Base-by-base conservation (phyloP, 2,113 vertebrate genomes). In the Zapornia atra region DNA sequence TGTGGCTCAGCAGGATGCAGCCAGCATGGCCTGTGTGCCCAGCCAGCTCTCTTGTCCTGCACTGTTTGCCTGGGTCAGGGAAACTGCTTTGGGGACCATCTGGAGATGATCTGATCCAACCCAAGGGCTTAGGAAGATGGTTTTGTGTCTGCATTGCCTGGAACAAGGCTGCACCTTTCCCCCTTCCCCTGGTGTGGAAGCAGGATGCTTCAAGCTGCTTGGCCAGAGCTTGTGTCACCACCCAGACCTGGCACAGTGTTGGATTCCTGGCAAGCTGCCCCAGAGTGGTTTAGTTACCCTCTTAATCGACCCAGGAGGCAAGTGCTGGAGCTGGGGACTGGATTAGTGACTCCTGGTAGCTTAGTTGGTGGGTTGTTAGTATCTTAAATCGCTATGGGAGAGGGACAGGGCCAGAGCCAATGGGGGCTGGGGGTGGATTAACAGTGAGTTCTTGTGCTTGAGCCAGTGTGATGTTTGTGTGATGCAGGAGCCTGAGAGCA, bases 131-230 rank as follows among this genome's bases (percentile, higher is more conserved):
- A 14, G 69, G 50, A 68, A n/a, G 12, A 19, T 3, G 9, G 15
- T 76, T 70, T 19, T 33, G 28, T 59, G 42, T 86, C 72, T 53
- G 53, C 12, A 8, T 66, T 73, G 11, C 85, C 77, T 21, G 76
- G 57, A 86, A 68, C 84, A 18, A 31, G 60, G 86, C 75, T 31
- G 19, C 10, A 9, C 68, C 70, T 61, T 46, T 36, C 40, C 48
- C 48, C 68, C 70, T 61, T 46, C n/a, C 40, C 48, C 48, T 7
- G 1, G 33, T 0, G 2, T 21, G 46, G 33, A 8, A 34, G 83
- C 4, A 0, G 5, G 4, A 1, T 5, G 10, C 42, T 51, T 31
- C 29, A 3, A 28, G 61, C 15, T 12, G 1, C 17, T 14, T 0
- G 1, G 46, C 19, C 24, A 6, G 40, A 4, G 76, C 1, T 0